Base-by-base conservation (phyloP, 2,888 invertebrate genomes). In the Tachina fera region DNA sequence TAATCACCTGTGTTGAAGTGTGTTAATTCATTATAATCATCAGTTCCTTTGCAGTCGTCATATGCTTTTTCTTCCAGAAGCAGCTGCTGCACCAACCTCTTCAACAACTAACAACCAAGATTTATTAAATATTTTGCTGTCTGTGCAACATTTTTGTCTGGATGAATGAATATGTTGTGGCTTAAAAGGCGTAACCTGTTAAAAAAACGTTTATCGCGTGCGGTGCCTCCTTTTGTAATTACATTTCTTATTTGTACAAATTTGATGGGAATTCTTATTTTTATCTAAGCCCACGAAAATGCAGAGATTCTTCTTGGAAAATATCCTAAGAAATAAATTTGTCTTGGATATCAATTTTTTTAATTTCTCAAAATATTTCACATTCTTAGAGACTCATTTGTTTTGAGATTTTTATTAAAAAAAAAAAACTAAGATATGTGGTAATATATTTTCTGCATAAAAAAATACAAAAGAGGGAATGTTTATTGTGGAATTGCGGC, bases 171-270 rank as follows among this genome's bases (percentile, higher is more conserved):
- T 58, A 74, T 84, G 76, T 79, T 79, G 76, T 65, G 78, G 71
- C 76, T 81, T 51, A 51, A 49, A 60, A 82, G 91, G 90, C 88
- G 90, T 89, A 89, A 89, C 90, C 90, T 91, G 91, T 90, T 91
- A 91, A 91, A 89, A 89, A 68, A 75, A 67, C 89, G 89, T 89
- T 90, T 89, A 91, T 91, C 91, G 87, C 84, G 87, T 83, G 85
- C 85, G 80, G 85, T 83, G 58, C 71, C 75, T 79, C 63, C 47
- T 86, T 79, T 75, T 79, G 60, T 86, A 71, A 79, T 84, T 87
- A 67, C 45, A 68, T 49, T 76, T 75, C 71, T 83, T 72, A 45
- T 71, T 80, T 68, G 49, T 71, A 61, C 6, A 19, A 74, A 68
- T 67, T 79, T 71, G 70, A 56, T 87, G 84, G 76, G 82, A 82